These are phyloP conservation scores for Stenodera caucasica DNA, from an alignment of 2,888 invertebrate species.

Conservation along the genomic window DNA sequence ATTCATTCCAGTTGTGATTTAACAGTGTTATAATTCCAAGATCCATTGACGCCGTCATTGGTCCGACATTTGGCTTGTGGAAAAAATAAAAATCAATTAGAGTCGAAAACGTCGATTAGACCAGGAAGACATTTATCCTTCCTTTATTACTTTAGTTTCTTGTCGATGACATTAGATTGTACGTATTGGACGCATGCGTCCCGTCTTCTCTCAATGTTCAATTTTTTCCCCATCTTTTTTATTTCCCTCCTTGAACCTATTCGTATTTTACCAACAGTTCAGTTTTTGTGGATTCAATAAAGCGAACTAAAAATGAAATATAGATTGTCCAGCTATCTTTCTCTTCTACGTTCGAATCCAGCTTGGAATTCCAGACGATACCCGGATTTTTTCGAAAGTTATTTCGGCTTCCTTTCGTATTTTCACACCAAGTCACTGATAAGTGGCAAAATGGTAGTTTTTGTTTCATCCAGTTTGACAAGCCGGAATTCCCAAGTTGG, in stretches of 20 bases:
- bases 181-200: slow-evolving; percentile 31
- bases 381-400: slow-evolving; percentile 42
- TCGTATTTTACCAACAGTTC: slow-evolving; percentile 36
- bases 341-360: slow-evolving; percentile 34
- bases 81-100: slow-evolving; percentile 28
- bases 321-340: slow-evolving; percentile 40
- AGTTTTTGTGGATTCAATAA: slow-evolving; percentile 44
- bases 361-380: slow-evolving; percentile 39
- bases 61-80: not conserved
- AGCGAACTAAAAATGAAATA: slow-evolving; percentile 46
- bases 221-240: not conserved
- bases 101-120: slow-evolving; percentile 24
- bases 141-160: slow-evolving; percentile 35
- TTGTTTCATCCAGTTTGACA: slow-evolving; percentile 12
- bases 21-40: not conserved
- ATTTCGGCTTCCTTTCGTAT: slow-evolving; percentile 39
- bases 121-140: slow-evolving; percentile 32
- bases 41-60: not conserved
- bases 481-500: not conserved
- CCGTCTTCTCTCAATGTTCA: not conserved
- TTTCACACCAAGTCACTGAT: slow-evolving; percentile 36
- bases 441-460: slow-evolving; percentile 38
- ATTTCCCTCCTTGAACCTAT: slow-evolving; percentile 18
- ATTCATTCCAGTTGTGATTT: not conserved
- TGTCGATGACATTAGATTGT: slow-evolving; percentile 23